phyloP scores from a whole-genome alignment of 1,140 invertebrate species.

The Bombyx mandarina region DNA sequence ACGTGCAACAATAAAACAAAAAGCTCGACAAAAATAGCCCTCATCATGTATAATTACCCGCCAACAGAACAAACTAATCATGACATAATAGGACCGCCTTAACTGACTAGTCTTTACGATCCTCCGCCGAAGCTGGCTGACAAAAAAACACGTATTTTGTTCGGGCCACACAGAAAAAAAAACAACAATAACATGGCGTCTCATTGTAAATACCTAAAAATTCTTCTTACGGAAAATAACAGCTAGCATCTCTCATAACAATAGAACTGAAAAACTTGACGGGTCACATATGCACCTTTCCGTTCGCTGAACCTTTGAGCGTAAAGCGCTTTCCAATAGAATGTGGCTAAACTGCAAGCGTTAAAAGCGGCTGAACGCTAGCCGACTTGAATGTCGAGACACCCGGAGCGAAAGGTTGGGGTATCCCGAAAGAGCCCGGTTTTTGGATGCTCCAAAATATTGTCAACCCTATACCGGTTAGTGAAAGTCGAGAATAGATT shows the following conservation, averaged over 20 bases:
- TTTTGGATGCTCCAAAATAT: slow-evolving; percentile 27
- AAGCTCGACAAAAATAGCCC: neutral
- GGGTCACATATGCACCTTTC: slow-evolving; percentile 34
- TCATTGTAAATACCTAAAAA: slow-evolving; percentile 47
- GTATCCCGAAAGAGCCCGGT: slow-evolving; percentile 19
- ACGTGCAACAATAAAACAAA: slow-evolving; percentile 18
- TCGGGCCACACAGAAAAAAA: slow-evolving; percentile 7
- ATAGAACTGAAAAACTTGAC: slow-evolving; percentile 43
- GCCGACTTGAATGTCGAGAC: slow-evolving; percentile 23
- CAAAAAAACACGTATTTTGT: slow-evolving; percentile 19
- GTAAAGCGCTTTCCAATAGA: slow-evolving; percentile 26
- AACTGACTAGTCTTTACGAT: slow-evolving; percentile 26
- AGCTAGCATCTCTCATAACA: slow-evolving; percentile 23
- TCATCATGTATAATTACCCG: slow-evolving; percentile 37
- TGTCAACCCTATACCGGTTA: slow-evolving; percentile 3
- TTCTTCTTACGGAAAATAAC: slow-evolving; percentile 2
- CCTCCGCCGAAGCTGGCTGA: slow-evolving; percentile 19
- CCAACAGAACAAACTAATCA: slow-evolving; percentile 26
- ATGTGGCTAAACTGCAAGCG: neutral
- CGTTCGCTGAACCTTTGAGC: slow-evolving; percentile 15
- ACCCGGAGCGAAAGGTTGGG: slow-evolving; percentile 47
- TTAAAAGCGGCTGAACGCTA: slow-evolving; percentile 24
- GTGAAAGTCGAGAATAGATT: slow-evolving; percentile 17
- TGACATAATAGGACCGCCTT: slow-evolving; percentile 42
- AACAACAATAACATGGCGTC: slow-evolving; percentile 20